These are phyloP conservation scores for Pogona vitticeps DNA, from an alignment of 2,113 vertebrate species.

Conservation along the genomic window DNA sequence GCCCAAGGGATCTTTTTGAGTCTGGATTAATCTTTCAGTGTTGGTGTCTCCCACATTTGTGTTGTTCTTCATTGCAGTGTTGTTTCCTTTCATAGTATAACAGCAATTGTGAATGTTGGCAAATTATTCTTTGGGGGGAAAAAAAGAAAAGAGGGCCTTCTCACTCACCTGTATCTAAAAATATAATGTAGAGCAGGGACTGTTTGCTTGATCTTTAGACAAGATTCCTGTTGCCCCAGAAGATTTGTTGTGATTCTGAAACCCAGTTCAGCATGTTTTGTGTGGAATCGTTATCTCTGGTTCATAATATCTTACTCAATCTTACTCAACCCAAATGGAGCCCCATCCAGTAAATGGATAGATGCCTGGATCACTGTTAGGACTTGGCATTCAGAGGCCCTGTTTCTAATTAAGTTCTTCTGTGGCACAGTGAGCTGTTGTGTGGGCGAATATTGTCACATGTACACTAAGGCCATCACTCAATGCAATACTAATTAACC, in stretches of 20 bases:
- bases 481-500: conserved; percentile 54
- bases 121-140: too few relatives aligned
- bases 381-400: conserved; percentile 37
- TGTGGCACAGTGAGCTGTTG: conserved; percentile 43
- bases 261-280: neutral
- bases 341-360: neutral
- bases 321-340: neutral
- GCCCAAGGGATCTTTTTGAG: too few relatives aligned
- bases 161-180: too few relatives aligned
- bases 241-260: neutral
- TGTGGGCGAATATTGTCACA: conserved; percentile 54
- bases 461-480: conserved; percentile 49
- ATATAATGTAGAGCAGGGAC: too few relatives aligned
- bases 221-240: too few relatives aligned
- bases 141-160: too few relatives aligned
- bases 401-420: conserved; percentile 61
- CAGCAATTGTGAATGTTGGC: too few relatives aligned
- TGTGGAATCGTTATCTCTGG: neutral
- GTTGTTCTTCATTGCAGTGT: too few relatives aligned
- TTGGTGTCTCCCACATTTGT: too few relatives aligned
- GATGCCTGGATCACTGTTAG: conserved; percentile 33
- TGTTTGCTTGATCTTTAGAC: too few relatives aligned
- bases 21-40: too few relatives aligned
- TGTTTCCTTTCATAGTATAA: too few relatives aligned
- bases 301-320: neutral